phyloP scores from a whole-genome alignment of 2,113 vertebrate genomes.

The Tenrec ecaudatus region DNA sequence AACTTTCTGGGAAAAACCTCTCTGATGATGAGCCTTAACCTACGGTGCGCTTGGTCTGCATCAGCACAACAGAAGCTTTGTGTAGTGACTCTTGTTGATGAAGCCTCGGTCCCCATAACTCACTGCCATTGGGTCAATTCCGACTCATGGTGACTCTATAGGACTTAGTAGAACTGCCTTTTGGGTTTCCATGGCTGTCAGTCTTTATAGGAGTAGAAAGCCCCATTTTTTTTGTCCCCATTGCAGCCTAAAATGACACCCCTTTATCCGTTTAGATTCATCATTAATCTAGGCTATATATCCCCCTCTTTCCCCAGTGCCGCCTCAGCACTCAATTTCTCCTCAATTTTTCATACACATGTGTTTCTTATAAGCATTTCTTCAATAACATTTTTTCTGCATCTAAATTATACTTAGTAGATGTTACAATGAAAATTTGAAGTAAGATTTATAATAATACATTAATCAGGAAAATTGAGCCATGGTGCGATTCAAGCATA shows the following conservation, averaged over 20 bases:
- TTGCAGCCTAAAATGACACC: no score
- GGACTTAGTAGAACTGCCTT: no score
- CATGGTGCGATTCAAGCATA: no score
- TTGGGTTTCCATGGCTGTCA: no score
- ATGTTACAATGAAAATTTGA: not conserved
- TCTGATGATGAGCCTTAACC: not conserved
- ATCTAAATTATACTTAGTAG: constrained; percentile 25
- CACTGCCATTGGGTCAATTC: not conserved
- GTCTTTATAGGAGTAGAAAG: no score
- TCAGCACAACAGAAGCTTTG: not conserved
- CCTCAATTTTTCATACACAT: not conserved
- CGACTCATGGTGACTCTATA: no score
- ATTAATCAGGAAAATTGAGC: not conserved
- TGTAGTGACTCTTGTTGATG: not conserved
- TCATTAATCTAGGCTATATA: not conserved
- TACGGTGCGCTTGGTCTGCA: rapidly evolving
- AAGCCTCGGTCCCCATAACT: not conserved
- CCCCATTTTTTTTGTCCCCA: no score
- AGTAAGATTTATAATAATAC: no score
- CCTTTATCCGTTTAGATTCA: not conserved
- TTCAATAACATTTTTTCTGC: constrained; percentile 32
- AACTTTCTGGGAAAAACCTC: not conserved
- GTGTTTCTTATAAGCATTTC: not conserved
- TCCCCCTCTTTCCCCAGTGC: not conserved
- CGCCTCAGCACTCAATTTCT: not conserved